phyloP scores from a whole-genome alignment of 2,888 invertebrate genomes.

The Athalia rosae region DNA sequence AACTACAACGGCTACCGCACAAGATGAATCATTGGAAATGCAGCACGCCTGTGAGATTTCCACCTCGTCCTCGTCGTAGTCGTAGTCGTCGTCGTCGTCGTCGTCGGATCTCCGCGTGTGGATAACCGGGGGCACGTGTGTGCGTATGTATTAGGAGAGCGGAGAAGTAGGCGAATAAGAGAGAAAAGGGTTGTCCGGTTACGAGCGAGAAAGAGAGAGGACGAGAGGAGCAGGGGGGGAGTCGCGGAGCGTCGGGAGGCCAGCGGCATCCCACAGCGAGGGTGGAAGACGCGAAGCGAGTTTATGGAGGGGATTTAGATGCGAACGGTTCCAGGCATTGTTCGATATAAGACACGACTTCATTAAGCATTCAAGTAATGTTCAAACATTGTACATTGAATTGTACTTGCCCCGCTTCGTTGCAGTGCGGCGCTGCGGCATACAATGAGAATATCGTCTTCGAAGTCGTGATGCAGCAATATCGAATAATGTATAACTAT shows the following conservation, averaged over 20 bases:
- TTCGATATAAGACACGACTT: constrained; percentile 70
- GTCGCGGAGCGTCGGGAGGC: constrained; percentile 4
- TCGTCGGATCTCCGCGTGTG: constrained; percentile 3
- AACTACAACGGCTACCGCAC: constrained; percentile 54
- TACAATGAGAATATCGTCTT: constrained; percentile 67
- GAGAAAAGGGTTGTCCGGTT: constrained; percentile 13
- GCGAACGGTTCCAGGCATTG: constrained; percentile 65
- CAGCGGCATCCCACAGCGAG: constrained; percentile 45
- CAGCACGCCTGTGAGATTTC: constrained; percentile 54
- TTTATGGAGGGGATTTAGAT: constrained; percentile 65
- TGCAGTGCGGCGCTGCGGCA: constrained; percentile 54
- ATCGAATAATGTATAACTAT: constrained; percentile 69
- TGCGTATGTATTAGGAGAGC: constrained; percentile 17
- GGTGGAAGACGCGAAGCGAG: constrained; percentile 51
- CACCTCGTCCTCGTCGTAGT: not conserved
- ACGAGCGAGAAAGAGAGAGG: not conserved
- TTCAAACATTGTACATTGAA: constrained; percentile 68
- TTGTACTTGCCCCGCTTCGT: constrained; percentile 58
- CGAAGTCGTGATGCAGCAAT: constrained; percentile 67
- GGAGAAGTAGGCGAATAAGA: not conserved
- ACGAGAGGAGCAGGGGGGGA: not conserved
- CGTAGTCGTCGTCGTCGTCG: not conserved
- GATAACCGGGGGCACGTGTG: constrained; percentile 24
- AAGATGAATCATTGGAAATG: constrained; percentile 64
- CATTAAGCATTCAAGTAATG: constrained; percentile 71